Base-by-base conservation (phyloP, 2,888 invertebrate genomes). In the Lacanobia oleracea region DNA sequence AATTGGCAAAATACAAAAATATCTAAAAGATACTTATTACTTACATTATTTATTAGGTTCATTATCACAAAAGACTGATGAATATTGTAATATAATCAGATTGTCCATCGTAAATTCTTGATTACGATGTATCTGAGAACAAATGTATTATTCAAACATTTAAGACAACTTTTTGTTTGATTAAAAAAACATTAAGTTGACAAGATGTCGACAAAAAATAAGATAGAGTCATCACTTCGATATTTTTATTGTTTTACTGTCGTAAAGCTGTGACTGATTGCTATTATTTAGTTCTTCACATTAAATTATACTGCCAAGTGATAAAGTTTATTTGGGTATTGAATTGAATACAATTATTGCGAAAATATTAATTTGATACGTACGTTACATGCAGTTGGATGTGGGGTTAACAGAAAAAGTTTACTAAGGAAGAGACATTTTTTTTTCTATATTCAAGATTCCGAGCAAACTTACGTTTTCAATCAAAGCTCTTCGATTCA, bases 101-200 rank as follows among this genome's bases (percentile, higher is more conserved):
- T 45, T 70, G 56, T 21, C 75, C 50, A 51, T 43, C 71, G 33
- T 53, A 50, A 57, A 70, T 21, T 10, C 37, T 57, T 77, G 56
- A 77, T 75, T 68, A 75, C 27, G 23, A 64, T 60, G 51, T 79
- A 68, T 81, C 59, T 62, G 61, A 43, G 23, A 74, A 71, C 70
- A 61, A 79, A 75, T 75, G n/a, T 66, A 75, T 69, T 74, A 64
- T 61, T 65, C 33, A 66, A 69, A 80, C 21, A 40, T 40, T 51
- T 63, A 79, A 53, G 33, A 53, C 56, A n/a, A 72, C 69, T 70
- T 77, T 72, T 81, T 81, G 76, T 64, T 70, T 65, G 27, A 77
- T 68, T 64, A 48, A 83, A 76, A 57, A 73, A 71, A 64, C 63
- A 59, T 65, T 45, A 65, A 72, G 50, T 61, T 67, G 60, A 71